Evolutionary conservation across 2,888 invertebrate species (phyloP), one percentile per base, ranked within the genome.

Genomic region (Punctoribates punctum): DNA sequence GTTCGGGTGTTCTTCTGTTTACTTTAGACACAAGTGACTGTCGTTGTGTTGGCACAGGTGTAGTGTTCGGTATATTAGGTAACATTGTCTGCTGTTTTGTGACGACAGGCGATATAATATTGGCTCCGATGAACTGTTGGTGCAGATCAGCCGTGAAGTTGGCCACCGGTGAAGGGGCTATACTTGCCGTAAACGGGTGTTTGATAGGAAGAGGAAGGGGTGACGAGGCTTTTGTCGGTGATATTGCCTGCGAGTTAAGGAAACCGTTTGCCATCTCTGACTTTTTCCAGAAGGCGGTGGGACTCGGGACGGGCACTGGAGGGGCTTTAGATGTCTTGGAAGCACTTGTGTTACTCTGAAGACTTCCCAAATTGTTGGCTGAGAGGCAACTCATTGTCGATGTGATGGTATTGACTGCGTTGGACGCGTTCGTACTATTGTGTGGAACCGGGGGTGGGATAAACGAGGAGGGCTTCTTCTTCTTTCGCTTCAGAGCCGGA

Each of bases 391-490:
- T 51, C 54, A 38, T 73, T 4, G 73, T 51, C 27, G 51, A 73
- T 17, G 34, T 54, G 1, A 54, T 73, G 17, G 73, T 51, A 25
- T 74, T 74, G 8, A 60, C 9, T 13, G 48, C 29, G 27, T 48
- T 75, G 38, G 38, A 34, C 46, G 27, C 15, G 9, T 48, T 23
- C 15, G 48, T 29, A 17, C 17, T 38, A 5, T 65, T 73, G 48
- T n/a, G 25, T 48, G 51, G 48, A n/a, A 46, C 62, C 15, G 83
- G 82, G 0, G 92, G 92, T 0, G 93, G 93, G 4, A 93, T 90
- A 83, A 93, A 93, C 0, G 90, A 89, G 0, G 93, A 92, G n/a
- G 93, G 93, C 83, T 93, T 93, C 83, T 94, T 94, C 85, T 93
- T 93, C 83, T 93, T 93, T 29, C 93, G 87, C 78, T 89, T 90